Evolutionary conservation across 2,888 invertebrate species (phyloP), one percentile per base, ranked within the genome.

Genomic region (Hemistola chrysoprasaria): DNA sequence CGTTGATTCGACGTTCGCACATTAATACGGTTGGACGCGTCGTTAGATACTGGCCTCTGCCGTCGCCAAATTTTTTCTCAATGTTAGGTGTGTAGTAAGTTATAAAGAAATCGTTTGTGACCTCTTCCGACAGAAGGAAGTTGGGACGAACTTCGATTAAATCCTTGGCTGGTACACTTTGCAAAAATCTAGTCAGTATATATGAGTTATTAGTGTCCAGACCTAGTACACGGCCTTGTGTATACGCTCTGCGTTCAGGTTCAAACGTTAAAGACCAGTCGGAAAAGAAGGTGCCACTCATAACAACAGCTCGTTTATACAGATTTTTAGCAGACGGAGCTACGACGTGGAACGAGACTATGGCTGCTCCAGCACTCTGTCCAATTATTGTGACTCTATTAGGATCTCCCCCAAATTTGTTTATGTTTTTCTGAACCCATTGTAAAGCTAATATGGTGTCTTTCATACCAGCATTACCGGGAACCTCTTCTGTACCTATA

Each of bases 211-310:
- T 39, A 0, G 63, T 59, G 6, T 58, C 39, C 11, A 54, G 35
- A 2, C 65, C 69, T 4, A 67, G 35, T 21, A 49, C 43, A 29
- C 55, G 50, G 0, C 61, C 65, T 3, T 65, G 49, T 6, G 51
- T 35, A 9, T 65, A 50, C 2, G 63, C 66, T 16, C 66, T 23
- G 11, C 41, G 40, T 3, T 32, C 11, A 23, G 47, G 43, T 9
- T 47, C 25, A 8, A 30, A 34, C 0, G 25, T 8, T 8, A 28
- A 22, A 20, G 32, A 7, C 30, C 27, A 51, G 22, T 43, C 27
- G 8, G 30, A 78, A 87, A 90, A 30, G 80, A 80, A 0, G 86
- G 86, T 11, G 91, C 94, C 94, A 56, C 93, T 93, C 65, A 93
- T 92, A 0, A 92, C 85, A 11, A 94, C 93, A 3, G 87, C 69